Percentiles rank a stretch among this genome's conserved stretches.
Conservation (phyloP, 2,888 invertebrate genomes). For the Fragum sueziense region DNA sequence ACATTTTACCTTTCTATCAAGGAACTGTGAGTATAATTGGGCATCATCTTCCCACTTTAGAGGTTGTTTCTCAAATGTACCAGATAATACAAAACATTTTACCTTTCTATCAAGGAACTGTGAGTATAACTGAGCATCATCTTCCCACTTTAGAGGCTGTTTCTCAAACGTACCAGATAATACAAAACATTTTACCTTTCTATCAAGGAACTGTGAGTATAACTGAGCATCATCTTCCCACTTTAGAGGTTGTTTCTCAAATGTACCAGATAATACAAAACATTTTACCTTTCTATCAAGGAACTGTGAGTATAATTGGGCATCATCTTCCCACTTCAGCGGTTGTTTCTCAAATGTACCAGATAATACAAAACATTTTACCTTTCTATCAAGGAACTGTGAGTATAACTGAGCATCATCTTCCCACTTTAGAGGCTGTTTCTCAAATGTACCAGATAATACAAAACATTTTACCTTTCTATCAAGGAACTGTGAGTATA, state of each 20-base stretch:
- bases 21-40: conserved; percentile 81
- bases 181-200: too few relatives aligned
- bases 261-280: too few relatives aligned
- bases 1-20: conserved; percentile 82
- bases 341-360: conserved; percentile 78
- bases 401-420: conserved; percentile 82
- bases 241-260: conserved; percentile 78
- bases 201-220: conserved; percentile 81
- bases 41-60: conserved; percentile 82
- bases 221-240: conserved; percentile 82
- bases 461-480: conserved; percentile 82
- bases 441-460: conserved; percentile 79
- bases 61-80: conserved; percentile 77
- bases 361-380: too few relatives aligned
- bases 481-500: conserved; percentile 81
- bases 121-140: conserved; percentile 81
- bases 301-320: conserved; percentile 81
- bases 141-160: conserved; percentile 79
- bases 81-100: too few relatives aligned
- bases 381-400: conserved; percentile 81
- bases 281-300: conserved; percentile 81
- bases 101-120: conserved; percentile 82
- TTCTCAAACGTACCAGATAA: conserved; percentile 80
- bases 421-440: conserved; percentile 80
- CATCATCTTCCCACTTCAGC: conserved; percentile 81